Evolutionary conservation across 1,140 invertebrate genomes (phyloP), one percentile per base, ranked within the genome.

Genomic region (Bombus ignitus): DNA sequence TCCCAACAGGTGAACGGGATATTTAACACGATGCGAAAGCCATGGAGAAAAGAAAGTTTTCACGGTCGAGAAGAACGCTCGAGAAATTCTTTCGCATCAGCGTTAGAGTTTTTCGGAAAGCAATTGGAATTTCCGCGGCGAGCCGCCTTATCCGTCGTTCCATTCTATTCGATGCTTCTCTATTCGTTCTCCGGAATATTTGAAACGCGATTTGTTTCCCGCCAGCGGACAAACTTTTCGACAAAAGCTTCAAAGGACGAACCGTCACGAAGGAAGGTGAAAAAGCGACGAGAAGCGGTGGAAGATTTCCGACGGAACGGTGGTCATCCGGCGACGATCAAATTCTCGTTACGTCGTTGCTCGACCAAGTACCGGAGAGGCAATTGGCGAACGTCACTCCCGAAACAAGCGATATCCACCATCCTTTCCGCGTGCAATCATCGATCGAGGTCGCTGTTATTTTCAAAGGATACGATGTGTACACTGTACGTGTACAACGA

Each of bases 381-480:
- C 47, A 22, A 25, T 42, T 22, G 13, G 25, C 22, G 62, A 65
- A 82, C 71, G 35, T 66, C 22, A 13, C 25, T 22, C 28, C n/a
- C 68, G 39, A 42, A n/a, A n/a, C 74, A 70, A 73, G 73, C 82
- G 72, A 74, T 53, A 70, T 32, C n/a, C 13, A 8, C 13, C 13
- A 8, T 32, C 82, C 79, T 88, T 83, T 79, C 35, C 79, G 62
- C 57, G 76, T 35, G 35, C 62, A n/a, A 32, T 22, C 84, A 84
- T 84, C 87, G 88, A 89, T 89, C 84, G 42, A 18, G 28, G 22
- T 18, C 28, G 25, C 37, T 57, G 68, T 85, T 81, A 75, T 82
- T 89, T 83, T 89, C 72, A 87, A 89, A 87, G 77, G 79, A 44
- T 25, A 47, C 57, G 47, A 57, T 70, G 77, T 68, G 66, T 32